Conservation (phyloP, 2,888 invertebrate genomes). For the Muscina levida region DNA sequence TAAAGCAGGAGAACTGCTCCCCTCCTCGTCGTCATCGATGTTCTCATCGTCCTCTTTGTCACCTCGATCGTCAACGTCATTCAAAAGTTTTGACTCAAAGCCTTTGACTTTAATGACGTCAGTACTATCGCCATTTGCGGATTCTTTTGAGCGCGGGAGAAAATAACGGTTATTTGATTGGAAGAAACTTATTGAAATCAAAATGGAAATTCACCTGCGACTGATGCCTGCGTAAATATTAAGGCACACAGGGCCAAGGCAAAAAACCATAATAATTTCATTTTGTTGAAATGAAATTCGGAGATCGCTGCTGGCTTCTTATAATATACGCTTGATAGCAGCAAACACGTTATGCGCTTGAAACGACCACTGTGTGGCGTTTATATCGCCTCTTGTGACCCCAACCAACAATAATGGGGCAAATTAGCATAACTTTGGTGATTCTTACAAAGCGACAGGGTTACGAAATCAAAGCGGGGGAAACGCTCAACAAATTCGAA, state of each 20-base stretch:
- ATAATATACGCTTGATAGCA: conserved; percentile 57
- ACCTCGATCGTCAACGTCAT: conserved; percentile 33
- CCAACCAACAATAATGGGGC: neutral
- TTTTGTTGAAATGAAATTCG: conserved; percentile 44
- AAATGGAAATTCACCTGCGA: conserved; percentile 51
- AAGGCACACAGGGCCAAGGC: conserved; percentile 69
- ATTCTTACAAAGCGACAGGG: conserved; percentile 25
- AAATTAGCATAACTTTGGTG: conserved; percentile 31
- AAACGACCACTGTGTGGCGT: conserved; percentile 47
- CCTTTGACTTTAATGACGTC: conserved; percentile 2
- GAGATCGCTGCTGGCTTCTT: neutral
- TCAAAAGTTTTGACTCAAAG: conserved; percentile 36
- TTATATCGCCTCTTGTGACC: conserved; percentile 66
- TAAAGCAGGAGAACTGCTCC: conserved; percentile 10
- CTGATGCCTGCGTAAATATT: conserved; percentile 47
- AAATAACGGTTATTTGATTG: neutral
- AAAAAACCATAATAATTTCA: conserved; percentile 66
- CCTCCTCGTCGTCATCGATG: neutral
- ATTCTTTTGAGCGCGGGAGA: neutral
- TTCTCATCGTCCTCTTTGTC: conserved; percentile 8
- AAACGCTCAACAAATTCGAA: neutral
- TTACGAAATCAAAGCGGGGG: conserved; percentile 64
- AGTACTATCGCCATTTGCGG: neutral
- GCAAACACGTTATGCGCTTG: conserved; percentile 62
- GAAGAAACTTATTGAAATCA: neutral